phyloP scores from a whole-genome alignment of 2,113 vertebrate species.

The Abramis brama region DNA sequence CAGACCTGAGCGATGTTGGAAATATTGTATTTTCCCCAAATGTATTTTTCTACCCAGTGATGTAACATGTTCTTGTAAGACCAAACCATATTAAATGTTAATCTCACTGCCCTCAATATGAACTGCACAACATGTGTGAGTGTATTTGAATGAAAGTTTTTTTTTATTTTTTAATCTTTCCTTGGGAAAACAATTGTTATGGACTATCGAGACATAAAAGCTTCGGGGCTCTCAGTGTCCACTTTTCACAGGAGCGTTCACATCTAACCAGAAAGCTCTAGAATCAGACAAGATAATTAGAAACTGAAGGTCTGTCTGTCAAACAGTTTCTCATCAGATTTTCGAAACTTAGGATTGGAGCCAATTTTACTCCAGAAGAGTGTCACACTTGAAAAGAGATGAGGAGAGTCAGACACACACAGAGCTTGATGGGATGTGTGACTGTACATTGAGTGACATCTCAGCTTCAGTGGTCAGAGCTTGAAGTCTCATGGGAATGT shows the following conservation, averaged over 20 bases:
- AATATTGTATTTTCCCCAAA: not conserved
- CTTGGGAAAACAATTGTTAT: not conserved
- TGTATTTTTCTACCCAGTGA: not conserved
- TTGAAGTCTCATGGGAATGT: not conserved
- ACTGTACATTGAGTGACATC: not conserved
- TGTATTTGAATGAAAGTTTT: not conserved
- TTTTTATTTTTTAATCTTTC: not conserved
- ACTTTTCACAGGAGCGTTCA: not conserved
- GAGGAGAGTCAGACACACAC: not conserved
- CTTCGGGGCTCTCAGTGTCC: not conserved
- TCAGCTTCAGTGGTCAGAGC: not conserved
- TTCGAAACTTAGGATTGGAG: not conserved
- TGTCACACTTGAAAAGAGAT: not conserved
- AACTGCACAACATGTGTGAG: not conserved
- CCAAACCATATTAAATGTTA: not conserved
- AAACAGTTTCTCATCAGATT: not conserved
- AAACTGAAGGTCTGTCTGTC: not conserved
- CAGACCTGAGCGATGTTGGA: not conserved
- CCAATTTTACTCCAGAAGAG: not conserved
- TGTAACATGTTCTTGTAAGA: not conserved
- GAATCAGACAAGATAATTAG: not conserved
- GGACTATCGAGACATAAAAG: not conserved
- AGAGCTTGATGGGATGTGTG: not conserved
- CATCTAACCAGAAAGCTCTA: not conserved
- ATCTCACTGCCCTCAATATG: not conserved